These are phyloP conservation scores for Cecropterus lyciades DNA, from an alignment of 1,140 invertebrate genomes.

Conservation along the genomic window DNA sequence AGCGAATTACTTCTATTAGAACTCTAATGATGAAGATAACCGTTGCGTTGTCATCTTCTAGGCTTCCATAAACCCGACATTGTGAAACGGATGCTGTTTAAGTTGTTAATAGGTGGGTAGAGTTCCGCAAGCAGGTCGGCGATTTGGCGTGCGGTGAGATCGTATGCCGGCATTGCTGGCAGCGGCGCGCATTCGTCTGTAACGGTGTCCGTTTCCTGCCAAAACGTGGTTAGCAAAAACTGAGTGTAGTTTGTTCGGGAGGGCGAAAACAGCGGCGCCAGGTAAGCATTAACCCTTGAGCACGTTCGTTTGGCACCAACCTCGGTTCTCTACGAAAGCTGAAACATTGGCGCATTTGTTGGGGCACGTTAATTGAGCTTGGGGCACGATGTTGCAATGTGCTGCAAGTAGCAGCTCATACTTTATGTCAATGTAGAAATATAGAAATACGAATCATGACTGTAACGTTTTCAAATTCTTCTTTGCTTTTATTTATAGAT, in stretches of 20 bases:
- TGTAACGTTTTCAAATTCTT: too few relatives aligned
- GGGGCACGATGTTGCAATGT: not conserved
- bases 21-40: too few relatives aligned
- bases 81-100: not conserved
- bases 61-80: not conserved
- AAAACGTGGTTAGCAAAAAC: slow-evolving; percentile 16
- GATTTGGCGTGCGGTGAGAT: not conserved
- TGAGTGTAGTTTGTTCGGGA: slow-evolving; percentile 4
- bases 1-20: too few relatives aligned
- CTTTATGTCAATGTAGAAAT: not conserved
- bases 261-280: not conserved
- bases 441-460: not conserved
- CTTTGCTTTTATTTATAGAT: too few relatives aligned
- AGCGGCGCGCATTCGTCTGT: not conserved
- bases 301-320: slow-evolving; percentile 15
- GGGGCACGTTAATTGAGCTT: not conserved
- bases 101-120: not conserved
- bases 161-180: slow-evolving; percentile 6
- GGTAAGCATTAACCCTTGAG: slow-evolving; percentile 8
- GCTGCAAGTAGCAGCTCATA: not conserved
- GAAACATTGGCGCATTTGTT: slow-evolving; percentile 14
- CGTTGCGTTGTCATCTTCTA: not conserved
- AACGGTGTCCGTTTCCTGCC: slow-evolving; percentile 5
- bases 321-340: slow-evolving; percentile 6
- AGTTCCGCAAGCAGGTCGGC: not conserved